Evolutionary conservation across 2,888 invertebrate species (phyloP).

Genomic region (Hofmannophila pseudospretella): DNA sequence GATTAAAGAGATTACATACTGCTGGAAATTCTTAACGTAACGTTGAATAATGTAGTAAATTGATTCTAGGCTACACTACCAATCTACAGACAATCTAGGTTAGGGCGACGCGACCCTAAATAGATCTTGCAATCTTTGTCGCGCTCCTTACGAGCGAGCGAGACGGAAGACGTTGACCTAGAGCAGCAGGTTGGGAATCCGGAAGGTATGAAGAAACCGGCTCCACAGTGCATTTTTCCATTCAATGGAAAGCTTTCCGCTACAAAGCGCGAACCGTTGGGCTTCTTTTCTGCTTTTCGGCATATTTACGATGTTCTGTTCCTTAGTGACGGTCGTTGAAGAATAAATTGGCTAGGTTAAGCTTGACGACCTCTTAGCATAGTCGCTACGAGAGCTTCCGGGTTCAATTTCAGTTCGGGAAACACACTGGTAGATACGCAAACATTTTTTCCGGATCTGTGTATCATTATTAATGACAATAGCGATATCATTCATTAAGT

Average conservation of each 20-base stretch:
- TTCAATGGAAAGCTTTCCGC: slow-evolving; percentile 72
- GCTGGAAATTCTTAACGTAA: too few species aligned
- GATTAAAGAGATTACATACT: too few species aligned
- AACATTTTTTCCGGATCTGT: too few species aligned
- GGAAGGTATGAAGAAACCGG: slow-evolving; percentile 73
- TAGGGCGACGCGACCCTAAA: slow-evolving; percentile 74
- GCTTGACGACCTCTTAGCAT: too few species aligned
- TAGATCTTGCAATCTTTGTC: slow-evolving; percentile 55
- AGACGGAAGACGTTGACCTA: slow-evolving; percentile 61
- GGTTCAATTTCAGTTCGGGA: too few species aligned
- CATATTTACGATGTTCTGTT: slow-evolving; percentile 19
- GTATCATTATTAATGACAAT: too few species aligned
- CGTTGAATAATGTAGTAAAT: too few species aligned
- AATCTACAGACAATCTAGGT: slow-evolving; percentile 63
- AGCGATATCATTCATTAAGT: too few species aligned
- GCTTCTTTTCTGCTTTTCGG: slow-evolving; percentile 37
- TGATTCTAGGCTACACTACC: slow-evolving; percentile 24
- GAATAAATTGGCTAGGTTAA: too few species aligned
- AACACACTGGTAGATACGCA: too few species aligned
- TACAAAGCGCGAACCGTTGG: slow-evolving; percentile 43
- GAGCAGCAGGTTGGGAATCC: slow-evolving; percentile 76
- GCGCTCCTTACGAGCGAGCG: slow-evolving; percentile 45
- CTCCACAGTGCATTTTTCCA: slow-evolving; percentile 72
- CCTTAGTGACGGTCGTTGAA: not conserved
- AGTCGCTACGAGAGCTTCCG: too few species aligned